Evolutionary conservation across 2,888 invertebrate genomes (phyloP).

Genomic region (Archips crataeganus): DNA sequence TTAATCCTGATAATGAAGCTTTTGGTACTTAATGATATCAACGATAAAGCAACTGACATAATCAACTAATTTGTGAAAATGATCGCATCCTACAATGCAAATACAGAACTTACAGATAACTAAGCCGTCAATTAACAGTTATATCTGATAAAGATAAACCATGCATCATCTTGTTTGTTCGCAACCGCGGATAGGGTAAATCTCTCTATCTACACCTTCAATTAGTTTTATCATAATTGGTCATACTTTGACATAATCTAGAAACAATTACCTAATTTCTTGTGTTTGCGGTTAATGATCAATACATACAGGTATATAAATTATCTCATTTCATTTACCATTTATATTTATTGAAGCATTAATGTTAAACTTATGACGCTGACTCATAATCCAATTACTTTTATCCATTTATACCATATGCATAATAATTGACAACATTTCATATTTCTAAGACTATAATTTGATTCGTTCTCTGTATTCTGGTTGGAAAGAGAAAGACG

Average conservation of each 20-base stretch:
- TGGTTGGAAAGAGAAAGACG: too few species aligned
- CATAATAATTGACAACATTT: too few species aligned
- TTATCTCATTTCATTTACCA: too few species aligned
- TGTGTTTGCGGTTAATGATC: neutral
- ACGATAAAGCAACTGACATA: neutral
- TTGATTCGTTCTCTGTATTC: too few species aligned
- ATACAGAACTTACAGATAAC: slow-evolving; percentile 1
- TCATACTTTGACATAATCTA: neutral
- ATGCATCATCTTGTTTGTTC: slow-evolving; percentile 8
- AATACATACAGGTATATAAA: neutral
- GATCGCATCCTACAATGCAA: neutral
- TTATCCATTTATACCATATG: too few species aligned
- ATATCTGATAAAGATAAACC: neutral
- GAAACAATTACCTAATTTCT: neutral
- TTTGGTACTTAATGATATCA: neutral
- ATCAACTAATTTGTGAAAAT: slow-evolving; percentile 1
- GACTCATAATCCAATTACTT: too few species aligned
- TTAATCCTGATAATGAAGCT: neutral
- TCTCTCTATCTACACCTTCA: slow-evolving; percentile 1
- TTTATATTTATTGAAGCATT: too few species aligned
- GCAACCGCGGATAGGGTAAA: neutral
- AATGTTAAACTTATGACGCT: too few species aligned
- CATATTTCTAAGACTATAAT: too few species aligned
- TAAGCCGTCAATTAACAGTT: slow-evolving; percentile 3
- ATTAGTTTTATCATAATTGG: slow-evolving; percentile 6